Percentiles rank a stretch among this genome's conserved stretches.
Conservation (phyloP, 2,888 invertebrate genomes). For the Lasioglossum malachurum region DNA sequence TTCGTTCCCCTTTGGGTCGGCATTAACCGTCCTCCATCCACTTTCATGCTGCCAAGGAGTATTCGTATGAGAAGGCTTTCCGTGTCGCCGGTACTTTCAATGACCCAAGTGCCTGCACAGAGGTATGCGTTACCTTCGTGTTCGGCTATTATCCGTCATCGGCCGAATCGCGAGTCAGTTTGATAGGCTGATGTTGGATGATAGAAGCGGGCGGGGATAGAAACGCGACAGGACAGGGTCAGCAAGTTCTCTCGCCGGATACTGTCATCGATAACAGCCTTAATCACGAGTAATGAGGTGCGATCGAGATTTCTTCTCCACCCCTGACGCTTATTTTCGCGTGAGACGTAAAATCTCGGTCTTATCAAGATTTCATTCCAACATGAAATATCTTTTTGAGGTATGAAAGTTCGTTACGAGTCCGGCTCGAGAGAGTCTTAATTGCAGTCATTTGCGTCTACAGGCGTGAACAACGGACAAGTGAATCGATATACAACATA, state of each 20-base stretch:
- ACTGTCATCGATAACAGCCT: constrained; percentile 34
- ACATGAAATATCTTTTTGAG: background rate
- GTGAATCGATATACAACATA: constrained; percentile 1
- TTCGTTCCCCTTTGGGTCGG: constrained; percentile 36
- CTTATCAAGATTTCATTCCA: background rate
- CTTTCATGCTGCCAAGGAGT: background rate
- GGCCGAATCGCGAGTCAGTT: constrained; percentile 20
- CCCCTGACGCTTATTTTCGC: background rate
- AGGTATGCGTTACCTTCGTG: constrained; percentile 44
- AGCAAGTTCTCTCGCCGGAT: background rate
- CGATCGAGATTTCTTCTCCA: background rate
- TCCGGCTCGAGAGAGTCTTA: background rate
- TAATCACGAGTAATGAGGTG: constrained; percentile 29
- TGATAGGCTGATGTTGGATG: constrained; percentile 32
- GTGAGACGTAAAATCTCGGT: background rate
- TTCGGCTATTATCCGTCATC: constrained; percentile 42
- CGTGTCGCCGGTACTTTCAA: constrained; percentile 41
- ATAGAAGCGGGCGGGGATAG: constrained; percentile 1
- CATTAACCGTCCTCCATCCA: constrained; percentile 28
- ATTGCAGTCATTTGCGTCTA: background rate
- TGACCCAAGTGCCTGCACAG: constrained; percentile 14
- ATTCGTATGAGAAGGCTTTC: constrained; percentile 47
- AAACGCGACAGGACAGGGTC: background rate
- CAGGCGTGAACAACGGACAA: constrained; percentile 1
- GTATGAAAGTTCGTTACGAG: background rate